Conservation (phyloP, 1,140 invertebrate species). For the Calycopis cecrops region DNA sequence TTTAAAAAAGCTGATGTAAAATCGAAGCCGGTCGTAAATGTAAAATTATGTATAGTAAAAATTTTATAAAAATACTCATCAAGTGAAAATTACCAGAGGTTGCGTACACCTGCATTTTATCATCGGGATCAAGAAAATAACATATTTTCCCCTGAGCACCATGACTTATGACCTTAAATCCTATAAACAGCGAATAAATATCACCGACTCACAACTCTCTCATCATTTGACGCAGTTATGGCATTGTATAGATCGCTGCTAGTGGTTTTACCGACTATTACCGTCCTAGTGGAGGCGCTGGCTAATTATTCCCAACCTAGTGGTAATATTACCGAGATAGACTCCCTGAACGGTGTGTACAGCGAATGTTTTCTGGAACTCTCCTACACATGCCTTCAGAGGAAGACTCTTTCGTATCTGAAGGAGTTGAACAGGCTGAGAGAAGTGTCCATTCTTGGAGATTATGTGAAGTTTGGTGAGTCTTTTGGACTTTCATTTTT, state of each 20-base stretch:
- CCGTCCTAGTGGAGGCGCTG: constrained; percentile 30
- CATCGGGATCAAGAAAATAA: constrained; percentile 30
- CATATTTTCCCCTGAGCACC: constrained; percentile 38
- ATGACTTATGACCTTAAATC: constrained; percentile 35
- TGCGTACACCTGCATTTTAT: constrained; percentile 6
- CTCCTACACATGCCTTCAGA: constrained; percentile 73
- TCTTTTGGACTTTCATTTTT: not conserved
- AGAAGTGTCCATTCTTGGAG: constrained; percentile 72
- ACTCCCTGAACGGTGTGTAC: constrained; percentile 62
- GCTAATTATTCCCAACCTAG: constrained; percentile 18
- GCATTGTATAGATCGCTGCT: constrained; percentile 27
- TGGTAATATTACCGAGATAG: constrained; percentile 22
- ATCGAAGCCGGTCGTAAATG: no score
- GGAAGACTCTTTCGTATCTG: constrained; percentile 70
- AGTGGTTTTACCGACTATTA: constrained; percentile 24
- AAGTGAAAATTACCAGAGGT: not conserved
- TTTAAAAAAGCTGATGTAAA: no score
- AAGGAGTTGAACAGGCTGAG: constrained; percentile 66
- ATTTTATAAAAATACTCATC: no score
- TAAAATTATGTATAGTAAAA: no score
- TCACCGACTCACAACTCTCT: constrained; percentile 26
- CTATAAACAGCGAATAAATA: constrained; percentile 53
- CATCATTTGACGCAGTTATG: constrained; percentile 49
- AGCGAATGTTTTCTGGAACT: constrained; percentile 66
- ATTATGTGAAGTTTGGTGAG: constrained; percentile 74